Base-by-base conservation (phyloP, 1,140 invertebrate genomes). In the Drosophila obscura region DNA sequence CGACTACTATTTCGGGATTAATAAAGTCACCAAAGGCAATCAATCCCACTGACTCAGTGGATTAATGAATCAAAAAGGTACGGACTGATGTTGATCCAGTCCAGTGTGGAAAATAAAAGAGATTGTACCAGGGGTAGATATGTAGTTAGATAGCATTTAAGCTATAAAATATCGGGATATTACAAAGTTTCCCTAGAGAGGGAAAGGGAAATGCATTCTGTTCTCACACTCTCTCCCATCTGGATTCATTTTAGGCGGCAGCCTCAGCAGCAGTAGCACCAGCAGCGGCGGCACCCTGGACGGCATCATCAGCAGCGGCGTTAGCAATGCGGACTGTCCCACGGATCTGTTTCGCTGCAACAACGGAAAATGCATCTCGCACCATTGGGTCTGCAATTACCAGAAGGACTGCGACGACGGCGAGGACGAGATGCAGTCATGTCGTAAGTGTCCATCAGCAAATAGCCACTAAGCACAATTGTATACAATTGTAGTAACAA, bases 351-450 rank as follows among this genome's bases (percentile, higher is more conserved):
- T 97, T 93, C 94, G 93, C 76, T 97, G 96, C 92, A 94, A 94
- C 49, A 96, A 97, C 91, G 96, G 96, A 73, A 96, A 95, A 91
- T 98, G 97, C 93, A 98, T 98, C 89, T 95, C 96, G 2, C 93
- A 94, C 64, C 92, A 95, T 48, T 96, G 94, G 94, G 96, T 97
- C 60, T 98, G 97, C 93, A 97, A 98, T 93, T 97, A 97, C 90
- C 96, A 97, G 80, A 94, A 95, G 88, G 97, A 98, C 93, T 98
- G 97, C 92, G 95, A 96, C 59, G 96, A 95, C 80, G 96, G 95
- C 35, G 97, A 97, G 92, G 97, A 98, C 91, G 97, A 98, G 92
- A 95, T 96, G 92, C 96, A 97, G 82, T 94, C 95, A 15, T 97
- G 97, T 92, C 95, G 96, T 97, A 94, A 96, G 96, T 96, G 93